Percentiles rank a stretch among this genome's conserved stretches.
These are phyloP conservation scores for Cyrtodaria siliqua DNA, from an alignment of 2,888 invertebrate genomes.

Conservation along the genomic window DNA sequence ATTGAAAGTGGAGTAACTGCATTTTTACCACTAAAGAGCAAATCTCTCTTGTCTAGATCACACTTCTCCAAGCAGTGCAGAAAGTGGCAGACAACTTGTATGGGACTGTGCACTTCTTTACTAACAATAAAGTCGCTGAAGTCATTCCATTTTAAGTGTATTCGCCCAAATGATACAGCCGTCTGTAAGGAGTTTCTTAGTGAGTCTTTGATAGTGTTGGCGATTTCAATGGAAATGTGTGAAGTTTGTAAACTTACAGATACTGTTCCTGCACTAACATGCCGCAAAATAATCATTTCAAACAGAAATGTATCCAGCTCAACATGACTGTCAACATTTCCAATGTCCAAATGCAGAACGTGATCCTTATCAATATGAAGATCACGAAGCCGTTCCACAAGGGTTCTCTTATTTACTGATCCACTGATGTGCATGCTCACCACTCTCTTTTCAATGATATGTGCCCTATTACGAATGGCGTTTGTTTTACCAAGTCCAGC, in stretches of 20 bases:
- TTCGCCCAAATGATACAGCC: constrained; percentile 55
- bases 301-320: constrained; percentile 69
- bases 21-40: constrained; percentile 44
- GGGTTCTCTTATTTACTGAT: constrained; percentile 31
- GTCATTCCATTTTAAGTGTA: constrained; percentile 57
- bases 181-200: constrained; percentile 66
- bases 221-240: constrained; percentile 64
- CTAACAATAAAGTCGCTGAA: constrained; percentile 55
- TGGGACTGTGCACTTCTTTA: constrained; percentile 64
- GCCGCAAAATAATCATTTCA: constrained; percentile 63
- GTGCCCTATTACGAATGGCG: constrained; percentile 45
- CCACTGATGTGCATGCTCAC: constrained; percentile 70
- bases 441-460: constrained; percentile 16
- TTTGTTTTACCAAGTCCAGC: constrained; percentile 71
- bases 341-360: constrained; percentile 69
- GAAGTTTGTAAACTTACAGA: constrained; percentile 51
- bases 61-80: constrained; percentile 43
- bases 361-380: constrained; percentile 41
- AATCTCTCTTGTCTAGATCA: constrained; percentile 55
- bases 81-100: constrained; percentile 73
- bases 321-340: constrained; percentile 46
- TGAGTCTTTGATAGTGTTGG: constrained; percentile 66
- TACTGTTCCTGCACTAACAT: constrained; percentile 47
- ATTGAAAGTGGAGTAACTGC: constrained; percentile 35
- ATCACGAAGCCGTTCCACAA: constrained; percentile 46